Conservation (phyloP, 1,140 invertebrate genomes). For the Leucophenga varia region DNA sequence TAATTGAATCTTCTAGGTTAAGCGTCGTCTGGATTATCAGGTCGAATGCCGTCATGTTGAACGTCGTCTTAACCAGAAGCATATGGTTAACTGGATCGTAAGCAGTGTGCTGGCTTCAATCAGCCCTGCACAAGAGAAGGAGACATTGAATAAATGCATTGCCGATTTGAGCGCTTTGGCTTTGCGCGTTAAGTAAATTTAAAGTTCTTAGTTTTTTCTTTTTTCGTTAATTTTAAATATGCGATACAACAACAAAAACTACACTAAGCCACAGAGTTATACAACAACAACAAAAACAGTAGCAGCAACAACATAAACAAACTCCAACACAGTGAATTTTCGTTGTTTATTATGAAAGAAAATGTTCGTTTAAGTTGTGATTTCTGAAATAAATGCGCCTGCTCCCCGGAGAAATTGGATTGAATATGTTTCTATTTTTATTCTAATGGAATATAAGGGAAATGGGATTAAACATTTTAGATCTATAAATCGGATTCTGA, state of each 20-base stretch:
- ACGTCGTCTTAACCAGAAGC: slow-evolving; percentile 81
- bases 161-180: slow-evolving; percentile 79
- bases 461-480: no score
- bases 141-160: slow-evolving; percentile 86
- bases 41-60: slow-evolving; percentile 78
- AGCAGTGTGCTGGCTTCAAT: slow-evolving; percentile 81
- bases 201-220: slow-evolving; percentile 43
- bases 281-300: no score
- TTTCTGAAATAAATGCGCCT: no score
- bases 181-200: slow-evolving; percentile 47
- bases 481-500: no score
- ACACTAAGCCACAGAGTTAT: no score
- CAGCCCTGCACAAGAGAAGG: slow-evolving; percentile 90
- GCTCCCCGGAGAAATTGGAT: no score
- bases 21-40: slow-evolving; percentile 88
- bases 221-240: slow-evolving; percentile 39
- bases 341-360: no score
- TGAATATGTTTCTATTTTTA: no score
- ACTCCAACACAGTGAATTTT: no score
- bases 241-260: slow-evolving; percentile 28
- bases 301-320: no score
- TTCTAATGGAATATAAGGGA: no score
- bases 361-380: no score
- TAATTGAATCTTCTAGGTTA: slow-evolving; percentile 61
- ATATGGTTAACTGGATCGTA: slow-evolving; percentile 94